These are phyloP conservation scores for Pygoscelis adeliae DNA, from an alignment of 2,113 vertebrate genomes.

Conservation along the genomic window DNA sequence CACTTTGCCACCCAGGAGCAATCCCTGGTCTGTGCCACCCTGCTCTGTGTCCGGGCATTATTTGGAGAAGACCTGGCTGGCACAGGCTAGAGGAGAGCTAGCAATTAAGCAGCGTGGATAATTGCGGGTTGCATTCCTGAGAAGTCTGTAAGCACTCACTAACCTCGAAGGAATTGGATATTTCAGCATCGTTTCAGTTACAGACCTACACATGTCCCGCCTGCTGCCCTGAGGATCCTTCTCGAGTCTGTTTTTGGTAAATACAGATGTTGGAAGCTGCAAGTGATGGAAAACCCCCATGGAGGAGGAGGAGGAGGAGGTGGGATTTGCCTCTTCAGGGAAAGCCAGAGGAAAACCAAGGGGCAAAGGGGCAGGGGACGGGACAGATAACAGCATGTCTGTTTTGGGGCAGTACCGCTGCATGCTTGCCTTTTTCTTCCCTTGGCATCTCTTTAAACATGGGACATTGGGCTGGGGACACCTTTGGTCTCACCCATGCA, in stretches of 20 bases:
- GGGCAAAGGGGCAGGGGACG: neutral
- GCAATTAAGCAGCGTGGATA: neutral
- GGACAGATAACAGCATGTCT: neutral
- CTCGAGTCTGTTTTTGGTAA: neutral
- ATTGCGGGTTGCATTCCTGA: neutral
- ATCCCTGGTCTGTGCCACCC: neutral
- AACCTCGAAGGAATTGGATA: neutral
- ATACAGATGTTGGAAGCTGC: neutral
- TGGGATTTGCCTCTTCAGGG: neutral
- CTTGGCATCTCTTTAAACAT: neutral
- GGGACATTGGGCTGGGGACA: neutral
- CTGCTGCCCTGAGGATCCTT: neutral
- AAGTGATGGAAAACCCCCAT: neutral
- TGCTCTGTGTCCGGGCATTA: neutral
- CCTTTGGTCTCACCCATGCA: neutral
- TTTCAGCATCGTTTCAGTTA: neutral
- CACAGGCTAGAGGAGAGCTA: neutral
- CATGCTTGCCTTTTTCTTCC: neutral
- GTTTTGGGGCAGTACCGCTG: neutral
- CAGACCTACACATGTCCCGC: neutral
- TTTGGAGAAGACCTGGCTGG: neutral
- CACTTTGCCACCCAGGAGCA: neutral
- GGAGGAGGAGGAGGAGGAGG: neutral
- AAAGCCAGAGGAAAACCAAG: neutral
- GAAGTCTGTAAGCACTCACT: neutral